These are phyloP conservation scores for Stomatorhinus ivindoensis DNA, from an alignment of 2,113 vertebrate species.

Conservation along the genomic window DNA sequence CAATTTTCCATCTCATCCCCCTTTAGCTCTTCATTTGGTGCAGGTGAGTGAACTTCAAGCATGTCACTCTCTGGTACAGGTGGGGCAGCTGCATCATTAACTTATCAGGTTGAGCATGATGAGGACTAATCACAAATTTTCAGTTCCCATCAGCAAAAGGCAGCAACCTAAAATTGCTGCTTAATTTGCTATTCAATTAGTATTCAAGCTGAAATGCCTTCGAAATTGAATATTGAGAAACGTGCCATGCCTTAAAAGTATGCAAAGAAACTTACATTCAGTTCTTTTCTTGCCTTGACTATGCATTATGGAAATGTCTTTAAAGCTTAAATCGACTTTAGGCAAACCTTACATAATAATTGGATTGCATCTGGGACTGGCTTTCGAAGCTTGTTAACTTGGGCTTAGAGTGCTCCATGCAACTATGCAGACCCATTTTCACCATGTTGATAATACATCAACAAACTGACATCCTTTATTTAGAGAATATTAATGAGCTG, in stretches of 20 bases:
- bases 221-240: not conserved
- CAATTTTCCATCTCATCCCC: not conserved
- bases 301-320: not conserved
- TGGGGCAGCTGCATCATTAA: too few species aligned
- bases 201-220: not conserved
- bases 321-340: slow-evolving; percentile 15
- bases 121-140: not conserved
- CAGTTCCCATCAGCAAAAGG: not conserved
- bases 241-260: not conserved
- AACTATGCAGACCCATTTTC: not conserved
- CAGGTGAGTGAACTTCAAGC: too few species aligned
- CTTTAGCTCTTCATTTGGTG: not conserved
- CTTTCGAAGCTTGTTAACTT: slow-evolving; percentile 23
- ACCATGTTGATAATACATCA: not conserved
- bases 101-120: not conserved
- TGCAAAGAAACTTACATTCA: not conserved
- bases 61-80: too few species aligned
- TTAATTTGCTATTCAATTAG: not conserved
- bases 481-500: not conserved
- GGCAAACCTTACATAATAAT: slow-evolving; percentile 38
- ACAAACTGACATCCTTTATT: not conserved
- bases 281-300: not conserved
- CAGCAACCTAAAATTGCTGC: not conserved
- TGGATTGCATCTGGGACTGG: slow-evolving; percentile 51
- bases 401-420: not conserved